Conservation (phyloP, 23 tunicate genomes). For the Phallusia fumigata region DNA sequence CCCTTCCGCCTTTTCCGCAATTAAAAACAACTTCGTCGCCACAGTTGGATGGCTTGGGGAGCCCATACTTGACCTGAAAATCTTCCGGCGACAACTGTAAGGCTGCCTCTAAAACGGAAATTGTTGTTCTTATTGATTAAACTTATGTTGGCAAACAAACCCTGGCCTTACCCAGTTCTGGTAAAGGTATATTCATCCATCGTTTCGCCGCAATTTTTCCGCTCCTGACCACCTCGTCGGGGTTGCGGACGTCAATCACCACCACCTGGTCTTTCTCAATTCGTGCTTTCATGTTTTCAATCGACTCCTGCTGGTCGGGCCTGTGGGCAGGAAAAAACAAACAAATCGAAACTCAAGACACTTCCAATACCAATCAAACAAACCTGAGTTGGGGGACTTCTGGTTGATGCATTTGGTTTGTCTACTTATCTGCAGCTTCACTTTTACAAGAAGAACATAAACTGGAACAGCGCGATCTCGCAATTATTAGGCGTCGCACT, state of each 20-base stretch:
- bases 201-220: slow-evolving; percentile 13
- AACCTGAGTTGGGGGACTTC: background rate
- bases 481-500: no score
- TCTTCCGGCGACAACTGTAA: background rate
- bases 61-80: slow-evolving; percentile 2
- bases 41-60: background rate
- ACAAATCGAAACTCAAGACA: background rate
- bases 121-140: background rate
- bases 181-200: slow-evolving; percentile 23
- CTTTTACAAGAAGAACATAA: no score
- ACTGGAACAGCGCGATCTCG: no score
- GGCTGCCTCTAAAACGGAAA: background rate
- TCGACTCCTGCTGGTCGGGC: background rate
- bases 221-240: slow-evolving; percentile 14
- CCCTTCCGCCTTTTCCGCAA: slow-evolving; percentile 28
- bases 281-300: background rate
- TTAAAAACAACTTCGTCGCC: slow-evolving; percentile 22
- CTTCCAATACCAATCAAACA: background rate
- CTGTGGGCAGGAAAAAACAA: background rate
- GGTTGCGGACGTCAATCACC: slow-evolving; percentile 21
- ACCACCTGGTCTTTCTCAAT: background rate
- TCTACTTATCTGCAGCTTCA: no score
- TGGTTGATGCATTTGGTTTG: background rate
- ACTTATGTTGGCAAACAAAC: background rate
- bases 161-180: slow-evolving; percentile 1